These are phyloP conservation scores for Drosophila truncata DNA, from an alignment of 1,140 invertebrate species.

Conservation along the genomic window DNA sequence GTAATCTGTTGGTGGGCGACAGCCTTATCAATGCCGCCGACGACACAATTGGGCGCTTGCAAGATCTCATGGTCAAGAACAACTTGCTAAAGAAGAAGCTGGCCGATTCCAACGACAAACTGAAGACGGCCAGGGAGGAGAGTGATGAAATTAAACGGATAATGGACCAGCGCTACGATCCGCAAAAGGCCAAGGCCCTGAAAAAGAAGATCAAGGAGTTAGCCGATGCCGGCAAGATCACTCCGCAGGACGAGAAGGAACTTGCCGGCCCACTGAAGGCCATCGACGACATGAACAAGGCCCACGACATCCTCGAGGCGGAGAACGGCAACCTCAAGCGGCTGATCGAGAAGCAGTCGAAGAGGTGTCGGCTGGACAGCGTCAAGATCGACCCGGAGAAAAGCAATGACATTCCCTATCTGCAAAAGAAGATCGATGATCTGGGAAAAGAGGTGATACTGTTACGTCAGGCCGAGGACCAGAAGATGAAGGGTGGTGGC, in stretches of 20 bases:
- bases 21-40: slow-evolving; percentile 67
- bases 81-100: slow-evolving; percentile 58
- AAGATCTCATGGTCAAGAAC: slow-evolving; percentile 60
- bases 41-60: slow-evolving; percentile 51
- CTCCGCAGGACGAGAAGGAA: slow-evolving; percentile 59
- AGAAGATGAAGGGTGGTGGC: slow-evolving; percentile 22
- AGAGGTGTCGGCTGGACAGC: slow-evolving; percentile 51
- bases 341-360: slow-evolving; percentile 69
- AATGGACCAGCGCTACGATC: slow-evolving; percentile 69
- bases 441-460: slow-evolving; percentile 66
- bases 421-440: slow-evolving; percentile 66
- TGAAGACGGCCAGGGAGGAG: slow-evolving; percentile 40
- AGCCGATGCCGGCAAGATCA: slow-evolving; percentile 57
- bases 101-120: slow-evolving; percentile 43
- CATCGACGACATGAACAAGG: slow-evolving; percentile 75
- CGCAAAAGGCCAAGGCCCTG: slow-evolving; percentile 48
- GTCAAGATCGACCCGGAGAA: slow-evolving; percentile 65
- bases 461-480: slow-evolving; percentile 66
- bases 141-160: slow-evolving; percentile 69
- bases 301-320: slow-evolving; percentile 65
- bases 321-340: slow-evolving; percentile 72
- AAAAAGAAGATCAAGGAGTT: slow-evolving; percentile 68
- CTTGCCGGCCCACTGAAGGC: slow-evolving; percentile 46
- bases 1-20: slow-evolving; percentile 54
- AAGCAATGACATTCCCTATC: slow-evolving; percentile 63